phyloP scores from a whole-genome alignment of 1,140 invertebrate genomes.

The Drosophila setifemur region DNA sequence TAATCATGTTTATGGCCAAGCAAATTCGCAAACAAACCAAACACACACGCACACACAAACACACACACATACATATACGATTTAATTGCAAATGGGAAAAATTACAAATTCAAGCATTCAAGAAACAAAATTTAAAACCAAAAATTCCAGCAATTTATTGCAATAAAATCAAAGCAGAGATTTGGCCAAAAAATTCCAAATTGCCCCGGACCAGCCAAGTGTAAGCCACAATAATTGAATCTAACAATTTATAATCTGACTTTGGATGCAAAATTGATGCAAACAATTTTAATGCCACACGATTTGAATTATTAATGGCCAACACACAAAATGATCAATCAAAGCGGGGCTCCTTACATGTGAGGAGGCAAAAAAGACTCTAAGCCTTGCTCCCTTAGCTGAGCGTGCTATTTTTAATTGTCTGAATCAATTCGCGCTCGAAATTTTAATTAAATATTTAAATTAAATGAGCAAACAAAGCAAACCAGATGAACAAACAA shows the following conservation, averaged over 20 bases:
- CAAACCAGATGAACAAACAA: constrained; percentile 28
- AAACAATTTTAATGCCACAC: neutral
- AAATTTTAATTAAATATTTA: constrained; percentile 80
- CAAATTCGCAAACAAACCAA: constrained; percentile 33
- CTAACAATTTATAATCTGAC: constrained; percentile 3
- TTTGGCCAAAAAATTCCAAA: no score
- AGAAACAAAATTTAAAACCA: neutral
- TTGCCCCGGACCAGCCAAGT: neutral
- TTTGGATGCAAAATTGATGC: constrained; percentile 7
- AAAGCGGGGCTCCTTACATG: no score
- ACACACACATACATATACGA: neutral
- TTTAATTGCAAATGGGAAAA: constrained; percentile 43
- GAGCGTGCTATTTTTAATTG: constrained; percentile 65
- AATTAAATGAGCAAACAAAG: constrained; percentile 66
- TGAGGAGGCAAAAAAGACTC: no score
- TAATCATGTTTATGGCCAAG: constrained; percentile 68
- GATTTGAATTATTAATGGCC: constrained; percentile 3
- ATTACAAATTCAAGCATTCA: constrained; percentile 16
- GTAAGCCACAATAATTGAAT: constrained; percentile 22
- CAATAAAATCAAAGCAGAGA: constrained; percentile 27
- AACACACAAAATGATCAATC: constrained; percentile 1
- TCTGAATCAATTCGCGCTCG: constrained; percentile 75
- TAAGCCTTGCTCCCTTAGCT: neutral
- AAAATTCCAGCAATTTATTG: constrained; percentile 36
- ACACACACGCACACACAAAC: neutral